Evolutionary conservation across 2,113 vertebrate genomes (phyloP), one percentile per base, ranked within the genome.

Genomic region (Pandion haliaetus): DNA sequence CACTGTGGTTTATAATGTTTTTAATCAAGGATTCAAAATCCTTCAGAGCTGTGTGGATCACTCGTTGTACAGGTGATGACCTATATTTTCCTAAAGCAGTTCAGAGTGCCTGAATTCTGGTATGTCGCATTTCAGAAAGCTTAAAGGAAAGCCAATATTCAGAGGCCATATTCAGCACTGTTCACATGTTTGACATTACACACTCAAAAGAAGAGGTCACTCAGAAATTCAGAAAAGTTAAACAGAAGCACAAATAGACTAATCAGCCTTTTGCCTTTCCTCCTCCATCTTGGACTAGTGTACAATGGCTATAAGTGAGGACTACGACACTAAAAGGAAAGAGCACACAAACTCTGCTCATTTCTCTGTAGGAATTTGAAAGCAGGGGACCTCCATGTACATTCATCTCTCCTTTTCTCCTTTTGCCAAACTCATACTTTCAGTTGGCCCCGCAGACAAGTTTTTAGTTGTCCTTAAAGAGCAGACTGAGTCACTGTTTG

Each of bases 341-440:
- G 36, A 57, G 10, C 61, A 73, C 9, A 31, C 24, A 40, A 78
- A 72, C 11, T 28, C 38, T 50, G 24, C 38, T 67, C 6, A 17
- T 49, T 78, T 62, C 52, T 78, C n/a, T 31, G 25, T 42, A 36
- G 32, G 40, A 66, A 9, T 50, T 24, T 67, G 55, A 61, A 66
- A 67, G 36, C 25, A 62, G 32, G 54, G 17, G 15, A 50, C 4
- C 5, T 80, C 36, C 40, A 36, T 1, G 0, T 25, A 38, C 0
- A 0, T 26, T 36, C 19, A 44, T 9, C 13, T 81, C 32, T 32
- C 67, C 15, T 74, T n/a, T 61, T 55, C 40, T 70, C 21, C 36
- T 55, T 65, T 44, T 38, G 55, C 16, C 61, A 69, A 50, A 55
- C 42, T 31, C 14, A 29, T 16, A 25, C 5, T 49, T 87, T 54